Base-by-base conservation (phyloP, 2,797 vertebrate species). In the Peromyscus attwateri region DNA sequence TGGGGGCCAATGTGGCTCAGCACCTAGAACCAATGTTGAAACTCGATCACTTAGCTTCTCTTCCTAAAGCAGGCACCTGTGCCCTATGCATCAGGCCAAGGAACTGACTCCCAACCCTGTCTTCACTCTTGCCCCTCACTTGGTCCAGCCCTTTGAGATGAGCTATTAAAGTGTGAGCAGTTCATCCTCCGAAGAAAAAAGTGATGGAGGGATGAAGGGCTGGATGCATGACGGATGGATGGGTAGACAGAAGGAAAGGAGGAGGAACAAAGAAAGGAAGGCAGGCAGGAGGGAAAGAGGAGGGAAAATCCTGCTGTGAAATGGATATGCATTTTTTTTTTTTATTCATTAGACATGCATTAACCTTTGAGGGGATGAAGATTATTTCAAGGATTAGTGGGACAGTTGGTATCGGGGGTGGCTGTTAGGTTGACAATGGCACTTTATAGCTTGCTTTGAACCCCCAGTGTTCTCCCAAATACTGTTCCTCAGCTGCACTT, bases 401-500 rank as follows among this genome's bases (percentile, higher is more conserved):
- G 91, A 25, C 0, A 2, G 13, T 37, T 70, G 31, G 19, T 52
- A 40, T 31, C 0, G 1, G 49, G 13, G 23, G 3, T 12, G 1
- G 14, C 46, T 83, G 52, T 89, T 71, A 49, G 13, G 16, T 13
- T 55, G 46, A 87, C 73, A 43, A 3, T 40, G 29, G 55, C 34
- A 46, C 62, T 88, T 71, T 62, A 27, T 16, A 80, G 43, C 27
- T 87, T 87, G 34, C 49, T 60, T 80, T 21, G 64, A 55, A 83
- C 17, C 34, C 83, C 60, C 46, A 75, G 62, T 2, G 0, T 79
- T 46, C 11, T 71, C 75, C 89, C 87, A 57, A 46, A 57, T n/a
- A 60, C 79, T 68, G 9, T 4, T 89, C 43, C 37, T 88, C 89
- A 62, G 64, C 70, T 96, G 84, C n/a, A 31, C 19, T 87, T 87